Evolutionary conservation across 2,113 vertebrate genomes (phyloP).

Genomic region (Vidua chalybeata): DNA sequence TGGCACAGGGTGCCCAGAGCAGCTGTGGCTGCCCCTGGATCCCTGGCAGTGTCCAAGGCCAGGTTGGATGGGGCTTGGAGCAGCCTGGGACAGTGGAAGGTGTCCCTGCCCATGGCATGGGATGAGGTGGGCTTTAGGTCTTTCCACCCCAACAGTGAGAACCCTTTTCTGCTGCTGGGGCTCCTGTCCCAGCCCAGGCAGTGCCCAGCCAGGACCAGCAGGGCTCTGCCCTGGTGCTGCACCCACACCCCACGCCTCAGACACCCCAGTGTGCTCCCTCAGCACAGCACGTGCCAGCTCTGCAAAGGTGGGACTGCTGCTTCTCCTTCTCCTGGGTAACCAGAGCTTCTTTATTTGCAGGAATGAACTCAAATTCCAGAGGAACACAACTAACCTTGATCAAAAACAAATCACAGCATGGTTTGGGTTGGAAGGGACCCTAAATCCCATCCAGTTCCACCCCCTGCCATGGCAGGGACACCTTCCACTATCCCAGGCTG

Average conservation of each 20-base stretch:
- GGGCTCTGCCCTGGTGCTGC: not conserved
- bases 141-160: not conserved
- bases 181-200: not conserved
- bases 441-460: not conserved
- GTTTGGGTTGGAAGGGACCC: not conserved
- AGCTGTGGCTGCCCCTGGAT: not conserved
- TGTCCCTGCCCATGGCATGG: not conserved
- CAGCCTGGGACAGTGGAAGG: accelerated
- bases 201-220: not conserved
- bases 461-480: not conserved
- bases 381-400: not conserved
- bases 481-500: accelerated
- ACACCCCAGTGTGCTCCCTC: accelerated
- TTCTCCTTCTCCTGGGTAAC: not conserved
- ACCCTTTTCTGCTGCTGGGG: too few relatives aligned
- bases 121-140: accelerated
- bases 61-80: accelerated
- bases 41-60: not conserved
- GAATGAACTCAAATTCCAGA: not conserved
- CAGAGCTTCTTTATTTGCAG: not conserved
- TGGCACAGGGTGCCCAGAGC: not conserved
- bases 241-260: not conserved
- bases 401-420: not conserved
- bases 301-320: not conserved
- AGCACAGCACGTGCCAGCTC: not conserved